Conservation (phyloP, 2,797 vertebrate species). For the Pelodytes ibericus region DNA sequence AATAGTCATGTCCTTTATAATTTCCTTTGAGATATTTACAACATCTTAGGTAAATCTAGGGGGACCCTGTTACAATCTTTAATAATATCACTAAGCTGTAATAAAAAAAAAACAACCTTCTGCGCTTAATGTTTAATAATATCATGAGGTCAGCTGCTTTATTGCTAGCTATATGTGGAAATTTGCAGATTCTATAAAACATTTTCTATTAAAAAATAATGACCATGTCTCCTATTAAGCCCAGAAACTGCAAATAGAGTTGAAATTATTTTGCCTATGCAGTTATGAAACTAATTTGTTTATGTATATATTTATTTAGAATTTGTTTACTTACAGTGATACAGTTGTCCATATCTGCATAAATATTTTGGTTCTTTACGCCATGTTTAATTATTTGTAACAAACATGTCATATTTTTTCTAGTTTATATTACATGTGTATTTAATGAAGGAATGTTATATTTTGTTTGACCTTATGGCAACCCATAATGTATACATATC, state of each 20-base stretch:
- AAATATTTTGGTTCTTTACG: too few species aligned
- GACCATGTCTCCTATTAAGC: not conserved
- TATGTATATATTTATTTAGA: not conserved
- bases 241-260: not conserved
- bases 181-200: not conserved
- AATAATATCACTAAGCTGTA: slow-evolving; percentile 8
- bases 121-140: slow-evolving; percentile 17
- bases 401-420: too few species aligned
- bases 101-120: not conserved
- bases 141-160: slow-evolving; percentile 13
- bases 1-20: slow-evolving; percentile 34
- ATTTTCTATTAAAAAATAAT: not conserved
- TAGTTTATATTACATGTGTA: too few species aligned
- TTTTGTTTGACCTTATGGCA: too few species aligned
- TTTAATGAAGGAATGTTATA: too few species aligned
- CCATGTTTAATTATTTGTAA: too few species aligned
- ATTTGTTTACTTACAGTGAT: not conserved
- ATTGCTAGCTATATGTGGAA: slow-evolving; percentile 3
- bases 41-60: slow-evolving; percentile 11
- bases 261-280: not conserved
- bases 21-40: slow-evolving; percentile 34
- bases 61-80: slow-evolving; percentile 14
- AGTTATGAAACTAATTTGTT: too few species aligned
- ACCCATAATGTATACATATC: too few species aligned
- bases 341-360: too few species aligned